Base-by-base conservation (phyloP, 1,140 invertebrate species). In the Maniola jurtina region DNA sequence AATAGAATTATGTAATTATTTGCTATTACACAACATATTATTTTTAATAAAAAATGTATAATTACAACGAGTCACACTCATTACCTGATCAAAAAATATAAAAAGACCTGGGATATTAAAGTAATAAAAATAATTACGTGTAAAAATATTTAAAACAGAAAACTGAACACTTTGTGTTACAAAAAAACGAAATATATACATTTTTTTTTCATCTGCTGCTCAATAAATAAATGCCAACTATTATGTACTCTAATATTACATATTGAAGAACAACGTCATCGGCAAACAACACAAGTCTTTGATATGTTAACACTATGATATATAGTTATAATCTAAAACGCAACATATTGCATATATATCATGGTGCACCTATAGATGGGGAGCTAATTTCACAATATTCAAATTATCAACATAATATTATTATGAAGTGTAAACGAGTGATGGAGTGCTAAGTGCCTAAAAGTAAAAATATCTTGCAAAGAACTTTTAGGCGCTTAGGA, bases 21-120 rank as follows among this genome's bases (percentile, higher is more conserved):
- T 89, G 87, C 85, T 82, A 84, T 87, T 87, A 86, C 79, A 86
- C 79, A 86, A 85, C 78, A 86, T 85, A 72, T 79, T 84, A n/a
- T 77, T 76, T 65, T 72, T 77, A 76, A 79, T 75, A 83, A 80
- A 82, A 80, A 78, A 76, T 65, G 72, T 71, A 77, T 72, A 76
- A 71, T 76, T 71, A 77, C 9, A 73, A 84, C 74, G 87, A 89
- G 87, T 89, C 71, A 88, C 71, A 89, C 87, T 87, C 87, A 81
- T 81, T 79, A 75, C 54, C 62, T 67, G 70, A 62, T 68, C 64
- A 64, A 72, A 79, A 73, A 25, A 25, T 4, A 25, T n/a, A 25
- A 77, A 79, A 80, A 45, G 82, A 84, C 81, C 78, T 81, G 83
- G 79, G 73, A 73, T 74, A 80, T 57, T 38, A 73, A 76, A 73